A percentile compares a stretch with the other conserved stretches of the same genome.
phyloP scores from a whole-genome alignment of 1,140 invertebrate genomes.

The Drosophila prosaltans region DNA sequence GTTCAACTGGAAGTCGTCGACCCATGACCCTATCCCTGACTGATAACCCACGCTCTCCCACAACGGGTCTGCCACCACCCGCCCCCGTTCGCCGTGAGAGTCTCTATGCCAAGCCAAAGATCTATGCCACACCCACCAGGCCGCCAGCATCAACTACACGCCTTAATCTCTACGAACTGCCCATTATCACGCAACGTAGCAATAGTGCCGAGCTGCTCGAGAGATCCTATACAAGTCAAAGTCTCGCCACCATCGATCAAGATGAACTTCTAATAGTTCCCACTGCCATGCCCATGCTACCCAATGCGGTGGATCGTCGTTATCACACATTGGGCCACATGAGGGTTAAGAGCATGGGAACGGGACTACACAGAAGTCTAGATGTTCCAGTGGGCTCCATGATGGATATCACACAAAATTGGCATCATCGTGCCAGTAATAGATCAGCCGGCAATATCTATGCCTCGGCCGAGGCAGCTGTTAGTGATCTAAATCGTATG shows the following conservation, averaged over 20 bases:
- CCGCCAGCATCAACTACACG: conserved; percentile 53
- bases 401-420: conserved; percentile 63
- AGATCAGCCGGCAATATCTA: conserved; percentile 76
- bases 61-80: conserved; percentile 66
- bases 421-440: conserved; percentile 55
- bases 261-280: conserved; percentile 76
- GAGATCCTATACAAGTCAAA: conserved; percentile 73
- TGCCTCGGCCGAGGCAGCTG: conserved; percentile 71
- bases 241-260: conserved; percentile 75
- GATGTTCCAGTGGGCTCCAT: conserved; percentile 72
- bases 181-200: conserved; percentile 70
- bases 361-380: conserved; percentile 66
- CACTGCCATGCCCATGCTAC: conserved; percentile 77
- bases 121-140: conserved; percentile 69
- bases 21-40: conserved; percentile 72
- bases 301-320: conserved; percentile 69
- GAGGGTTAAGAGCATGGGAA: conserved; percentile 77
- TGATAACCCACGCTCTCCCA: conserved; percentile 63
- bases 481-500: conserved; percentile 73
- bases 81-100: conserved; percentile 75
- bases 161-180: conserved; percentile 67
- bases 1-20: conserved; percentile 48
- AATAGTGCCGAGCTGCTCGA: conserved; percentile 76
- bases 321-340: conserved; percentile 81
- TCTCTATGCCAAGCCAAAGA: conserved; percentile 79